Base-by-base conservation (phyloP, 2,888 invertebrate species). In the Drosophila kokeensis region DNA sequence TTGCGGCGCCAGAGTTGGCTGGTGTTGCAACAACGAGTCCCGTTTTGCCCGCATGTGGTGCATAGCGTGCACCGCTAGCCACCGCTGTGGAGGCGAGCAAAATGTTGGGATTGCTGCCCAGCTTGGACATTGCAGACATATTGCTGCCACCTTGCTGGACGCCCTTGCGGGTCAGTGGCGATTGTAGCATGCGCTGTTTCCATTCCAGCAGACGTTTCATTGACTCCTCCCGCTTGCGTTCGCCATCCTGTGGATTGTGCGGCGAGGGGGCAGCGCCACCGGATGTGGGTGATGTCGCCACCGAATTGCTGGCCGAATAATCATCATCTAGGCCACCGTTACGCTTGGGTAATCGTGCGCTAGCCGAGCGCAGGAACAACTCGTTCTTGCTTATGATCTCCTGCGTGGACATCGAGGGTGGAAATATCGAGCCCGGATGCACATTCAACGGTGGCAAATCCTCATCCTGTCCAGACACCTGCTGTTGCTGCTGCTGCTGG, bases 121-220 rank as follows among this genome's bases (percentile, higher is more conserved):
- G 82, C 83, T 93, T 93, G 60, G 92, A 91, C 91, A 92, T 92
- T 74, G 92, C 92, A 1, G 92, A 90, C 84, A 92, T 90, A 70
- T 95, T 94, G 79, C 86, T 91, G 72, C 83, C 87, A n/a, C 81
- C 83, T 30, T 95, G 95, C 52, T 95, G 95, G 27, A 94, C 94
- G 70, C 96, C 95, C 92, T 97, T 97, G 76, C 97, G 95, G 27
- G 97, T 97, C 82, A 98, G 93, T 10, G 98, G 97, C 18, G 97
- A 97, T 92, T 97, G 97, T 83, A 98, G 93, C 98, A 98, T 98
- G 85, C 97, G 94, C 93, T 98, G 97, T 93, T 98, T 98, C 98
- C 98, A 98, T 93, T 98, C 98, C 55, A 98, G 93, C 69, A 98
- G 93, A 30, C 98, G 95, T 93, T 97, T 97, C 97, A 98, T 98